Conservation (phyloP, 2,797 vertebrate genomes). For the Bradypus variegatus region DNA sequence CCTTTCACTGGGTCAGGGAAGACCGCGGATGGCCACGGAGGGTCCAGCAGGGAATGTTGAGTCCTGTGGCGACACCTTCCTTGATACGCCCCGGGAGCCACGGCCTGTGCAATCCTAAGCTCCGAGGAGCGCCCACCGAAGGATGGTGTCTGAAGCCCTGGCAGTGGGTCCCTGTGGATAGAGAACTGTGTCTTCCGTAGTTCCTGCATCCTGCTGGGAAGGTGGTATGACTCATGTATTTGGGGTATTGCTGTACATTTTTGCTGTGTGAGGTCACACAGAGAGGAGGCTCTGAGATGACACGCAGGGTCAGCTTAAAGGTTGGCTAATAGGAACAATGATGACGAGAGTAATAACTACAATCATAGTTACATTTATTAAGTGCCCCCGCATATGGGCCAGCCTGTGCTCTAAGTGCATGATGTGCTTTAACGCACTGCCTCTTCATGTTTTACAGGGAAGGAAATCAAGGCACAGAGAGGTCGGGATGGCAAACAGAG, state of each 20-base stretch:
- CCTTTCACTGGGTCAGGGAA: not conserved
- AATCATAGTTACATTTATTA: too few species aligned
- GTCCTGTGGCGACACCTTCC: not conserved
- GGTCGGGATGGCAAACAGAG: not conserved
- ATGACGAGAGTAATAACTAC: too few species aligned
- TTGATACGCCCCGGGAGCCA: too few species aligned
- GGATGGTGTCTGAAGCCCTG: not conserved
- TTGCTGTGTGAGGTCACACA: not conserved
- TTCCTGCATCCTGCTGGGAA: not conserved
- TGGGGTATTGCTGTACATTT: too few species aligned
- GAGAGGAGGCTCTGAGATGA: not conserved
- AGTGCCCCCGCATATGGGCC: too few species aligned
- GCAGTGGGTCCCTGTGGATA: not conserved
- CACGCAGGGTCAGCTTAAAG: not conserved
- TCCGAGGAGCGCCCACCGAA: not conserved
- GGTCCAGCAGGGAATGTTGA: not conserved
- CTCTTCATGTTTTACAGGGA: not conserved
- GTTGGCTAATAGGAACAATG: too few species aligned
- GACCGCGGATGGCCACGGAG: too few species aligned
- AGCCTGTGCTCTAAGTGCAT: not conserved
- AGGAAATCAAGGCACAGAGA: not conserved
- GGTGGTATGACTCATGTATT: not conserved
- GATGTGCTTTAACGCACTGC: not conserved
- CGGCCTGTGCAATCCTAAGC: not conserved
- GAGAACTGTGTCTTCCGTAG: fast-evolving